These are phyloP conservation scores for Ectemnius lituratus DNA, from an alignment of 2,888 invertebrate genomes.

Conservation along the genomic window DNA sequence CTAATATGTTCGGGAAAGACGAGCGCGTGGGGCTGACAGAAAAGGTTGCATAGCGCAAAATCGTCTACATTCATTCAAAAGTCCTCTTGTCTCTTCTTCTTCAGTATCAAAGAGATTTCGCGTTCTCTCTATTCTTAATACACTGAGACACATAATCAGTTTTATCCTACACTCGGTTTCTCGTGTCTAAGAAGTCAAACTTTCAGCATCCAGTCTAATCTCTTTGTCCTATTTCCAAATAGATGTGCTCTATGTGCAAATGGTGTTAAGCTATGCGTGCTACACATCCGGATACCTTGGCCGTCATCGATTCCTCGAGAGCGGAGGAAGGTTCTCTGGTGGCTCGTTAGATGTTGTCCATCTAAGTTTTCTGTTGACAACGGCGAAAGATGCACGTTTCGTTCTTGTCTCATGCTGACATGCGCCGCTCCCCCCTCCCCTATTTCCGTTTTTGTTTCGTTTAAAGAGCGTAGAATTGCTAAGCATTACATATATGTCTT, in stretches of 20 bases:
- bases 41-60: slow-evolving; percentile 12
- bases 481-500: slow-evolving; percentile 55
- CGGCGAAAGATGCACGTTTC: slow-evolving; percentile 46
- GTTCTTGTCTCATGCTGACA: slow-evolving; percentile 41
- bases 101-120: too few species aligned
- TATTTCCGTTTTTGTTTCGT: slow-evolving; percentile 28
- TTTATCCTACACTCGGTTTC: slow-evolving; percentile 11
- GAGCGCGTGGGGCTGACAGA: slow-evolving; percentile 20
- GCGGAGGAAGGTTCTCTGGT: slow-evolving; percentile 14
- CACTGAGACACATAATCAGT: not conserved
- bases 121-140: slow-evolving; percentile 13
- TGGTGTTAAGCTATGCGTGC: too few species aligned
- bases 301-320: not conserved
- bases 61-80: too few species aligned
- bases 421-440: slow-evolving; percentile 35
- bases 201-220: too few species aligned
- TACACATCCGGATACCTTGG: too few species aligned
- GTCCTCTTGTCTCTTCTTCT: too few species aligned
- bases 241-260: too few species aligned
- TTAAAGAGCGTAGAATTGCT: slow-evolving; percentile 42
- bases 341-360: slow-evolving; percentile 53
- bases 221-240: too few species aligned
- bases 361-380: slow-evolving; percentile 60
- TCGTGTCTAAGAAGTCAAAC: slow-evolving; percentile 3
- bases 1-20: slow-evolving; percentile 35